phyloP scores from a whole-genome alignment of 30 jellyfish, hydroid and myxozoan species.

The Rhopilema esculentum region DNA sequence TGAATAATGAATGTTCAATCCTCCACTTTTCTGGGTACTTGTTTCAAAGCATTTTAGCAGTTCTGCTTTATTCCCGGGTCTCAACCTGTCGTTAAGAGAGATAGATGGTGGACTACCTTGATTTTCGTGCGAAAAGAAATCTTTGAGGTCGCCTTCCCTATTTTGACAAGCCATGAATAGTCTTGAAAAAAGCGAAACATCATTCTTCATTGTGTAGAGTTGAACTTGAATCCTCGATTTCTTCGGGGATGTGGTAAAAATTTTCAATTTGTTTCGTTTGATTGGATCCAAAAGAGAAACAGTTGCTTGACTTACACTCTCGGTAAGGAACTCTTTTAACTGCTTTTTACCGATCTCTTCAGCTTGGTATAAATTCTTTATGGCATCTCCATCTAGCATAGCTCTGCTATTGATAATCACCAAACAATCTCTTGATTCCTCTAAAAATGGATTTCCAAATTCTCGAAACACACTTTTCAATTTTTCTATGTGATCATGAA shows the following conservation, averaged over 20 bases:
- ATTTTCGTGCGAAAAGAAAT: conserved; percentile 75
- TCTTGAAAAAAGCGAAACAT: conserved; percentile 72
- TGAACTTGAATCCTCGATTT: conserved; percentile 33
- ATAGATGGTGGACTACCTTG: conserved; percentile 67
- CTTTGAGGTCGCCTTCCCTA: conserved; percentile 76
- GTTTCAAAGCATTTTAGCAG: conserved; percentile 51
- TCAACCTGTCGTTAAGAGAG: conserved; percentile 40
- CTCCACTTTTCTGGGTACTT: conserved; percentile 32
- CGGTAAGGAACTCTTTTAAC: conserved; percentile 35
- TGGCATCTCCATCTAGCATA: conserved; percentile 31
- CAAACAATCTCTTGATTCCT: conserved; percentile 45
- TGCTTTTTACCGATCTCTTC: conserved; percentile 71
- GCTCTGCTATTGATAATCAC: conserved; percentile 29
- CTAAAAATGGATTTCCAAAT: conserved; percentile 64
- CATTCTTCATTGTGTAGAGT: conserved; percentile 50
- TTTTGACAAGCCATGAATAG: conserved; percentile 84
- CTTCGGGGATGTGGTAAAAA: conserved; percentile 33
- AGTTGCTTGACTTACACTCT: conserved; percentile 18
- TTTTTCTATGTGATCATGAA: conserved; percentile 10
- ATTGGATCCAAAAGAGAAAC: conserved; percentile 60
- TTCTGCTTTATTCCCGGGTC: conserved; percentile 65
- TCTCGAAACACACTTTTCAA: conserved; percentile 34
- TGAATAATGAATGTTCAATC: conserved; percentile 34
- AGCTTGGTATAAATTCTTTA: conserved; percentile 26
- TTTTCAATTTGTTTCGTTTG: conserved; percentile 55